Conservation (phyloP, 2,888 invertebrate genomes). For the Epistrophe eligans region DNA sequence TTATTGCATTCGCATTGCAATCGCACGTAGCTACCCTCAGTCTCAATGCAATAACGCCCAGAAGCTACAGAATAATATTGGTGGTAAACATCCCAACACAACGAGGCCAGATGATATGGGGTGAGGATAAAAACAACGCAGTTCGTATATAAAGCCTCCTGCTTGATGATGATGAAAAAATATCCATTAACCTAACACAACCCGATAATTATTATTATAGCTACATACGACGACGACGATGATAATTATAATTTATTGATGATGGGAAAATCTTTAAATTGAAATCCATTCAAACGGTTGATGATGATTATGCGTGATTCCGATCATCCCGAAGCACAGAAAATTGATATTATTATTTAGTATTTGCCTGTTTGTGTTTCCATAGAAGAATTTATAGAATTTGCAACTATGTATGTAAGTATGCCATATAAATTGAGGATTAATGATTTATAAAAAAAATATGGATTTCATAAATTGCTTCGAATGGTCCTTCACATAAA, state of each 20-base stretch:
- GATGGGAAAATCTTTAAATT: conserved; percentile 43
- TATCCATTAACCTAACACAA: conserved; percentile 64
- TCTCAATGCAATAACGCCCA: background rate
- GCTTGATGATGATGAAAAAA: conserved; percentile 29
- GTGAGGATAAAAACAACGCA: background rate
- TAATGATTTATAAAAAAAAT: background rate
- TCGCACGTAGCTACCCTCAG: background rate
- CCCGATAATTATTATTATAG: conserved; percentile 44
- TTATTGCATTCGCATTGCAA: background rate
- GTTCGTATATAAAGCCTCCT: background rate
- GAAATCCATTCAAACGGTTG: conserved; percentile 41
- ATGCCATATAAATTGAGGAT: background rate
- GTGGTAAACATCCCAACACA: background rate
- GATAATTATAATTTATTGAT: conserved; percentile 25
- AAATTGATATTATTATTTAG: background rate
- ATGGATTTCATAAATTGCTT: background rate
- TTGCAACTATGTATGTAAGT: background rate
- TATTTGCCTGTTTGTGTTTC: background rate
- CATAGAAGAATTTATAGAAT: background rate
- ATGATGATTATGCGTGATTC: conserved; percentile 12
- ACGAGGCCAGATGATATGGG: background rate
- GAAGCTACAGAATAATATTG: background rate
- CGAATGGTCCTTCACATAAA: background rate
- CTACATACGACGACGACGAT: conserved; percentile 7
- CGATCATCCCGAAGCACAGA: background rate